Percentiles rank a stretch among this genome's conserved stretches.
Evolutionary conservation across 2,888 invertebrate genomes (phyloP).

Genomic region (Aphidius colemani): DNA sequence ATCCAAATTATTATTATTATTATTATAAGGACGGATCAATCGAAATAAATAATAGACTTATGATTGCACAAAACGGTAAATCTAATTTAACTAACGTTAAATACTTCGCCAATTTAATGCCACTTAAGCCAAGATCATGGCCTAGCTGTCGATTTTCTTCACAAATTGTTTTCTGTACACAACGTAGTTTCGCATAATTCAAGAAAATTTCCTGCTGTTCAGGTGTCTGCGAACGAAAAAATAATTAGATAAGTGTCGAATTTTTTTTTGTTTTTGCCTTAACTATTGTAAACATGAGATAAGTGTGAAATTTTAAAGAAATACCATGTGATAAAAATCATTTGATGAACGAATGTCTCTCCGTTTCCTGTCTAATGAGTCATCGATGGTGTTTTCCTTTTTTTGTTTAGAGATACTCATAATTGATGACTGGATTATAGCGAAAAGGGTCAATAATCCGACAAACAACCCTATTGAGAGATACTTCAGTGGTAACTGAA

Average conservation of each 20-base stretch:
- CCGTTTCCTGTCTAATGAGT: conserved; percentile 46
- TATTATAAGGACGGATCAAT: neutral
- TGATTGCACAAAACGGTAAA: neutral
- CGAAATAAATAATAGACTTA: neutral
- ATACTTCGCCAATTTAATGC: conserved; percentile 49
- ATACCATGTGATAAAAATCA: conserved; percentile 43
- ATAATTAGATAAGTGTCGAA: no score
- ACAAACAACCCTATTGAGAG: conserved; percentile 55
- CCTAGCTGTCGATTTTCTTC: conserved; percentile 49
- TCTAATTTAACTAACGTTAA: conserved; percentile 47
- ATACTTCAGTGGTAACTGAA: conserved; percentile 39
- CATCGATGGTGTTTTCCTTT: conserved; percentile 44
- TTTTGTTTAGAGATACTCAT: conserved; percentile 45
- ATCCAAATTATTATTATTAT: neutral
- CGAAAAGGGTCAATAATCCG: conserved; percentile 54
- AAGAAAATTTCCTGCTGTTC: conserved; percentile 49
- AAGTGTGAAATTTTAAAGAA: neutral
- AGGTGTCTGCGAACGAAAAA: conserved; percentile 40
- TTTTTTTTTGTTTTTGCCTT: no score
- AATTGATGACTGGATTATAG: conserved; percentile 55
- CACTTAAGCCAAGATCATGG: conserved; percentile 46
- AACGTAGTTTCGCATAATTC: conserved; percentile 51
- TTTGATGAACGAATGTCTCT: conserved; percentile 42
- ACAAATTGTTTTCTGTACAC: conserved; percentile 54
- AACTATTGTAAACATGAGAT: no score